These are phyloP conservation scores for Leptodactylus fallax DNA, from an alignment of 2,797 vertebrate genomes.

Conservation along the genomic window DNA sequence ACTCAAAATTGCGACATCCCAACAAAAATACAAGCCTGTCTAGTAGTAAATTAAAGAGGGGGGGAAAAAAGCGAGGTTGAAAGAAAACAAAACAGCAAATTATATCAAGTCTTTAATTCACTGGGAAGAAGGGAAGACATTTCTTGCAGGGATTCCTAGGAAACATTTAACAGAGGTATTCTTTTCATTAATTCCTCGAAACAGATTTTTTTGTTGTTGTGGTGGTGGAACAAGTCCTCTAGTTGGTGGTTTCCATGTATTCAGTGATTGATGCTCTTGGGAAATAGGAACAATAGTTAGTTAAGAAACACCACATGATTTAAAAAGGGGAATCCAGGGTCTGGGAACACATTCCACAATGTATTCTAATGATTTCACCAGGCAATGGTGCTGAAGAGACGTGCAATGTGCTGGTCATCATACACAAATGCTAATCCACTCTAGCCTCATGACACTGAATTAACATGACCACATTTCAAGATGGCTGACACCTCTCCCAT, in stretches of 20 bases:
- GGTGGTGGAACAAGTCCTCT: conserved; percentile 29
- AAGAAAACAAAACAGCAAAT: conserved; percentile 45
- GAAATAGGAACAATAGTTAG: conserved; percentile 43
- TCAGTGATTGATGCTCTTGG: conserved; percentile 43
- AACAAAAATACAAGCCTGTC: conserved; percentile 60
- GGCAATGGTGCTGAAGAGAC: conserved; percentile 23
- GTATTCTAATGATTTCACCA: conserved; percentile 21
- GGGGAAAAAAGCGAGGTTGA: background rate
- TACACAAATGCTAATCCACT: background rate
- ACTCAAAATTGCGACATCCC: conserved; percentile 48
- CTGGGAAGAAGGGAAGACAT: conserved; percentile 33
- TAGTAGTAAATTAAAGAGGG: conserved; percentile 47
- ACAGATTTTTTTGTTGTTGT: conserved; percentile 26
- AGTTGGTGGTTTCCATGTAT: conserved; percentile 51
- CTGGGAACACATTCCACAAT: conserved; percentile 27
- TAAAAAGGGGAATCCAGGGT: conserved; percentile 34
- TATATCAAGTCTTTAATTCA: conserved; percentile 31
- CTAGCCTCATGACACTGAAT: background rate
- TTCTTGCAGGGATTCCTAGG: conserved; percentile 33
- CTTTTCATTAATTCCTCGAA: conserved; percentile 35
- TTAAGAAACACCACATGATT: conserved; percentile 14
- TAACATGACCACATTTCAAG: conserved; percentile 7
- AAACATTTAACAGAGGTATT: conserved; percentile 36
- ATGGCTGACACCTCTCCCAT: background rate
- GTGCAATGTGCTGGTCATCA: conserved; percentile 4